Base-by-base conservation (phyloP, 2,888 invertebrate species). In the Oegoconia quadripuncta region DNA sequence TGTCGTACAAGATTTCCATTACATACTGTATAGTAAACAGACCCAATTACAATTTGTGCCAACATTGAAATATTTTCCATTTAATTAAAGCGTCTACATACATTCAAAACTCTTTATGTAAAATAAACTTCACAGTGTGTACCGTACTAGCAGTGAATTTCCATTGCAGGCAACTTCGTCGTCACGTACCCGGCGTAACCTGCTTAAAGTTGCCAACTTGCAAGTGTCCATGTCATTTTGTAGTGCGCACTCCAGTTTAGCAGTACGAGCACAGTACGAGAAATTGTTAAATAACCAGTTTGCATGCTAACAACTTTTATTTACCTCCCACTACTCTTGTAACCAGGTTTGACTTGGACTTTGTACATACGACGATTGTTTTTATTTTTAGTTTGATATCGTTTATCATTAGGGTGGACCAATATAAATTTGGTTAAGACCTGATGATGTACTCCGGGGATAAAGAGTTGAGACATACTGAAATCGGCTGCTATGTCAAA, bases 121-220 rank as follows among this genome's bases (percentile, higher is more conserved):
- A 36, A 41, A 37, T 32, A 33, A 33, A 17, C 20, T 11, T 20
- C 13, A 27, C 17, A 28, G 17, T 15, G n/a, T n/a, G 34, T 15
- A 27, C 20, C 27, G 28, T 33, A 28, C 22, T 42, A 44, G 48
- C 40, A 43, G 42, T 42, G 52, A 50, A 56, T 56, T 58, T 44
- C 47, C 38, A 39, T 37, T 16, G 39, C 16, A 36, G 52, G 39
- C 46, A 52, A 52, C 52, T 54, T 33, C 27, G 40, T 43, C 51
- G 43, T 35, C 35, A 46, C 52, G 48, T 51, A 57, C 59, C 55
- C 54, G 55, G 52, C 51, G 47, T 52, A 59, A 61, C 58, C 55
- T 55, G 62, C 49, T 52, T 50, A 55, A 55, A 65, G 62, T 69
- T 64, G 61, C 52, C 57, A 66, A 66, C 48, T 62, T 55, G 48